Conservation (phyloP, 2,888 invertebrate genomes). For the Agonopterix heracliana region DNA sequence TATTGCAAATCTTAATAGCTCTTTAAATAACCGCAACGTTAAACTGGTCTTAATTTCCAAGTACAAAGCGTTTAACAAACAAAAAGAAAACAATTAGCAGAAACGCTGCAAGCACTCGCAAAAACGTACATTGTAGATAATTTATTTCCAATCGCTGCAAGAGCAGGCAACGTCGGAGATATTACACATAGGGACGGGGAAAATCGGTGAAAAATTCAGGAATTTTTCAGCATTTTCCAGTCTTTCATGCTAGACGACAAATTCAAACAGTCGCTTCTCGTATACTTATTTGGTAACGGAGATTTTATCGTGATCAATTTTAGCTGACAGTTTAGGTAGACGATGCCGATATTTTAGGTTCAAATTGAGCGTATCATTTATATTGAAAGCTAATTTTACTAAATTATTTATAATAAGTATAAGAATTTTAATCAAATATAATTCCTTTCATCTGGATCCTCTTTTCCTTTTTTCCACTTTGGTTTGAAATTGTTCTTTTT, state of each 20-base stretch:
- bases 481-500: too few species aligned
- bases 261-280: conserved; percentile 19
- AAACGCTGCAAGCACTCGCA: conserved; percentile 24
- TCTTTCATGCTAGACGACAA: conserved; percentile 17
- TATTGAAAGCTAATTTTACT: too few species aligned
- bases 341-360: background rate
- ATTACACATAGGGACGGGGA: conserved; percentile 34
- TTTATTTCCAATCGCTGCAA: conserved; percentile 56
- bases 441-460: too few species aligned
- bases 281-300: conserved; percentile 3
- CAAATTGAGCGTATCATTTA: background rate
- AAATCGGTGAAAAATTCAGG: conserved; percentile 28
- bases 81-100: conserved; percentile 54
- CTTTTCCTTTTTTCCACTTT: too few species aligned
- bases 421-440: too few species aligned
- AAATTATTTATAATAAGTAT: too few species aligned
- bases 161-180: conserved; percentile 28
- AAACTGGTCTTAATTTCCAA: background rate
- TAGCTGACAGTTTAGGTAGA: background rate
- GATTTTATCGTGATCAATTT: conserved; percentile 13
- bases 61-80: conserved; percentile 18
- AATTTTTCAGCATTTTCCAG: conserved; percentile 19
- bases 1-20: too few species aligned
- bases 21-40: too few species aligned
- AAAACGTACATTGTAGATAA: conserved; percentile 45